Percentiles rank a stretch among this genome's conserved stretches.
These are phyloP conservation scores for Ellobius talpinus DNA, from an alignment of 2,113 vertebrate genomes.

Conservation along the genomic window DNA sequence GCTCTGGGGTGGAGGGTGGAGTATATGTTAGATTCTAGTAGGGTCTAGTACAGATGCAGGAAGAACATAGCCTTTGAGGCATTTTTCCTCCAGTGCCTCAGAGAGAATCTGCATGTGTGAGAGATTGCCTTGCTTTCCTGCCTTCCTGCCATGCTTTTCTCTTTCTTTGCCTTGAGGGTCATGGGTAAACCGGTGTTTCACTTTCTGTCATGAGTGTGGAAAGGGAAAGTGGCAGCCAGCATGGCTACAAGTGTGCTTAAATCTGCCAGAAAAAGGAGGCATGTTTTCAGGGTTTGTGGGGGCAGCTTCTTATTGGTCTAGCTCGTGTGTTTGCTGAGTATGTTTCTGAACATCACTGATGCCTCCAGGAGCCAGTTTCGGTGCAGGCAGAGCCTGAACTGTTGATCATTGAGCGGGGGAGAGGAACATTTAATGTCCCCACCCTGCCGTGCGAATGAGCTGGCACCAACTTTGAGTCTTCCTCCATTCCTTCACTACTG, in stretches of 20 bases:
- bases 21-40: conserved; percentile 9
- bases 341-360: not conserved
- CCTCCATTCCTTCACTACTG: not conserved
- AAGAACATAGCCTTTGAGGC: not conserved
- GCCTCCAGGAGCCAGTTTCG: not conserved
- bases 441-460: not conserved
- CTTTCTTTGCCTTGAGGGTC: not conserved
- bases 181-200: not conserved
- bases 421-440: not conserved
- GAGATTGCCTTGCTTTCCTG: conserved; percentile 43
- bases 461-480: not conserved
- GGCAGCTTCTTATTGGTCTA: not conserved
- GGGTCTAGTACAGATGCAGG: conserved; percentile 26
- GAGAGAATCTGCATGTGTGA: not conserved
- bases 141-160: not conserved
- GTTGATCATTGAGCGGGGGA: not conserved
- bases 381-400: not conserved
- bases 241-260: not conserved
- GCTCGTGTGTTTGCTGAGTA: not conserved
- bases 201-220: conserved; percentile 16
- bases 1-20: not conserved
- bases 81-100: not conserved
- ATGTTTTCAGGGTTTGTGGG: not conserved
- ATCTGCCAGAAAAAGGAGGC: not conserved
- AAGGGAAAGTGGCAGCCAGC: not conserved